These are phyloP conservation scores for Choristoneura fumiferana DNA, from an alignment of 1,140 invertebrate genomes.

Conservation along the genomic window DNA sequence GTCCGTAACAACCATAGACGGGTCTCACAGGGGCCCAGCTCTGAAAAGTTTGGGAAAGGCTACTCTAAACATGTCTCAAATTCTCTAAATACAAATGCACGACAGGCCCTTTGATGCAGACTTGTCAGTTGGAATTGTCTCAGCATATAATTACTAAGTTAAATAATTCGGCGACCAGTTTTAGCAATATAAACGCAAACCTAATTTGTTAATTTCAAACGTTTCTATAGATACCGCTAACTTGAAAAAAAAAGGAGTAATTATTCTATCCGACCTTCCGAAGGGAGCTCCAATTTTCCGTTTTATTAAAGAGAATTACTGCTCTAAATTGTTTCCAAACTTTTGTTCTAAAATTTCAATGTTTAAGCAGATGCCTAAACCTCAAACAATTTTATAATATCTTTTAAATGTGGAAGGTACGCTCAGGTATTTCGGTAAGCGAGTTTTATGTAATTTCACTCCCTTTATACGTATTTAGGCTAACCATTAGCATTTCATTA, in stretches of 20 bases:
- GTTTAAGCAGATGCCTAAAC: slow-evolving; percentile 8
- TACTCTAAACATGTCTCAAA: no score
- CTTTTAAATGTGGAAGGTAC: slow-evolving; percentile 2
- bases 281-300: not conserved
- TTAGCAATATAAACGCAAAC: not conserved
- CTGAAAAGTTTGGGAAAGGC: no score
- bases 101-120: no score
- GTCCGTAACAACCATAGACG: no score
- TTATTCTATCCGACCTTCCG: not conserved
- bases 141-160: not conserved
- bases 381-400: slow-evolving; percentile 18
- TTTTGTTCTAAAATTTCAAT: slow-evolving; percentile 13
- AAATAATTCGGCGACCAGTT: not conserved
- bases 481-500: slow-evolving; percentile 19
- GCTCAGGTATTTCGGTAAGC: not conserved
- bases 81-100: no score
- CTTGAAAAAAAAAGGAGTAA: slow-evolving; percentile 1
- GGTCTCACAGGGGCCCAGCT: no score
- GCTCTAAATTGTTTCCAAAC: not conserved
- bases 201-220: not conserved
- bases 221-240: not conserved
- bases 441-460: slow-evolving; percentile 9
- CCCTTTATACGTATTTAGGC: not conserved
- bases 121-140: no score
- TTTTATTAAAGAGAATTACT: not conserved